These are phyloP conservation scores for Axea sp. DNA, from an alignment of 2,888 invertebrate genomes.

Conservation along the genomic window DNA sequence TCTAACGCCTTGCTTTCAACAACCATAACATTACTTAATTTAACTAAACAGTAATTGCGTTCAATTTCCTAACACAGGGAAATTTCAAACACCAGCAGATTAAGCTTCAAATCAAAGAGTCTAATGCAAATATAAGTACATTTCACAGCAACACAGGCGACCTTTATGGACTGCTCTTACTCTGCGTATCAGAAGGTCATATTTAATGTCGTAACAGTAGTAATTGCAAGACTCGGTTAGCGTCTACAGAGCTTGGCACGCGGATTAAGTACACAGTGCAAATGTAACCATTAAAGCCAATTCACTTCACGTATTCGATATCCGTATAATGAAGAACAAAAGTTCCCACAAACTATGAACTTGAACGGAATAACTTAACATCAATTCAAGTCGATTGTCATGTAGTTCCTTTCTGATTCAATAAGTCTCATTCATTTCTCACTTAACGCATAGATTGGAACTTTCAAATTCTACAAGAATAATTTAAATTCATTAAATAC, in stretches of 20 bases:
- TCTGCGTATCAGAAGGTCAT: slow-evolving; percentile 36
- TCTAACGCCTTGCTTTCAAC: too few species aligned
- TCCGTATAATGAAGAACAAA: slow-evolving; percentile 23
- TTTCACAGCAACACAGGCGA: slow-evolving; percentile 27
- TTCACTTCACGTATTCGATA: slow-evolving; percentile 35
- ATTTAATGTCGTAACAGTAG: slow-evolving; percentile 42
- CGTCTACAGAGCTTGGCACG: slow-evolving; percentile 39
- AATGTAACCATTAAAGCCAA: slow-evolving; percentile 48
- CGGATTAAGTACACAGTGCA: slow-evolving; percentile 43
- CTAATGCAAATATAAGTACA: slow-evolving; percentile 11
- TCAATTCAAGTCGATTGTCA: slow-evolving; percentile 12
- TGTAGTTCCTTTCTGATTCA: neutral
- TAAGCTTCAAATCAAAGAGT: slow-evolving; percentile 15
- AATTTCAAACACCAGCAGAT: slow-evolving; percentile 7
- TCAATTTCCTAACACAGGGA: neutral
- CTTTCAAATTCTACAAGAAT: too few species aligned
- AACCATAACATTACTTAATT: too few species aligned
- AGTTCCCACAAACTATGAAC: slow-evolving; percentile 28
- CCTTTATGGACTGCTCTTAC: slow-evolving; percentile 22
- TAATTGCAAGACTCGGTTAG: slow-evolving; percentile 30
- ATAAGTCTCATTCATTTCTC: slow-evolving; percentile 5
- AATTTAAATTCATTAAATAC: too few species aligned
- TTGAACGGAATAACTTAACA: slow-evolving; percentile 29
- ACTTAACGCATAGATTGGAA: too few species aligned
- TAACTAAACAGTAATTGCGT: too few species aligned